A percentile compares a stretch with the other conserved stretches of the same genome.
Conservation (phyloP, 2,888 invertebrate genomes). For the Apamea crenata region DNA sequence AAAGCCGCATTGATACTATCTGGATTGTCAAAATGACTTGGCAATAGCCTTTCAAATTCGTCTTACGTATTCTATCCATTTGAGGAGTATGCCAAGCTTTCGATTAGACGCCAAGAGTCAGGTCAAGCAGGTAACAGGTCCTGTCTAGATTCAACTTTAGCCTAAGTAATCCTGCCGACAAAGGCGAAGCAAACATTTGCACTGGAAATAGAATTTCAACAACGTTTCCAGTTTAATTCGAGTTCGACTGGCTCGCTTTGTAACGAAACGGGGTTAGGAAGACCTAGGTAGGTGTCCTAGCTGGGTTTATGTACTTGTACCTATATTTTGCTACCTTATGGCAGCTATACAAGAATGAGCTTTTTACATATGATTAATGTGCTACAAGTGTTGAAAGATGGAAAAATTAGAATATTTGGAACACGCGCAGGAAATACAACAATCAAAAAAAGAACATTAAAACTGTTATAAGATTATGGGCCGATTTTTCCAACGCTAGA, state of each 20-base stretch:
- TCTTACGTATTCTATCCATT: conserved; percentile 31
- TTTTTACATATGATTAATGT: neutral
- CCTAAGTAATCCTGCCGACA: conserved; percentile 58
- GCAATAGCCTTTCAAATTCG: neutral
- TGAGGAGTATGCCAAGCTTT: conserved; percentile 49
- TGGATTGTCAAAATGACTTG: too few relatives aligned
- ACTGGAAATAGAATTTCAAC: conserved; percentile 66
- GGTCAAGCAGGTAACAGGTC: conserved; percentile 42
- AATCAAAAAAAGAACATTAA: neutral
- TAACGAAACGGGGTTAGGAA: conserved; percentile 21
- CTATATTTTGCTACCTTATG: neutral
- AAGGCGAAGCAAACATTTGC: conserved; percentile 62
- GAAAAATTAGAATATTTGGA: neutral
- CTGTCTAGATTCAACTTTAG: conserved; percentile 47
- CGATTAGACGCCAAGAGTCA: conserved; percentile 53
- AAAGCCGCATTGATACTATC: too few relatives aligned
- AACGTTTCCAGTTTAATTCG: conserved; percentile 54
- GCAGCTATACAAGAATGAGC: neutral
- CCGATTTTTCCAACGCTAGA: too few relatives aligned
- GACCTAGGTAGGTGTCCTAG: neutral
- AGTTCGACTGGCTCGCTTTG: conserved; percentile 50
- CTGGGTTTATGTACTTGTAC: neutral
- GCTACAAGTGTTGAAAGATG: neutral
- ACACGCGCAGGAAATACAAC: neutral
- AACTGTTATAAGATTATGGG: too few relatives aligned